Conservation (phyloP, 2,888 invertebrate species). For the Drosophila flavopinicola region DNA sequence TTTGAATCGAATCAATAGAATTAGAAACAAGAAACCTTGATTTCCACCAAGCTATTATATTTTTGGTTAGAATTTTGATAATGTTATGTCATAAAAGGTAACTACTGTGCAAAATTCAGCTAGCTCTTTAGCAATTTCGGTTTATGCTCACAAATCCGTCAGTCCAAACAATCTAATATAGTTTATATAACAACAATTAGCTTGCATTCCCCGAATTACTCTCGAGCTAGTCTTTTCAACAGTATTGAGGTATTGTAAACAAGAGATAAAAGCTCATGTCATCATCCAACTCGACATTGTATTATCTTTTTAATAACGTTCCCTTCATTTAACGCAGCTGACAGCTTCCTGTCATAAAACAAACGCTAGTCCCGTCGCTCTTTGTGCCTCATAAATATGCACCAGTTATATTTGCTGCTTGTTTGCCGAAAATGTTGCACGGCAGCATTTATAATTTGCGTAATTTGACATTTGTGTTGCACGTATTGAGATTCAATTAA, state of each 20-base stretch:
- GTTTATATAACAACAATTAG: not conserved
- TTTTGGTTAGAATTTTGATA: too few relatives aligned
- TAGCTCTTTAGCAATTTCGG: not conserved
- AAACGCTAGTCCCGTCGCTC: conserved; percentile 38
- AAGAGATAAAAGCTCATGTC: conserved; percentile 55
- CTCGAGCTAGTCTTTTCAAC: conserved; percentile 1
- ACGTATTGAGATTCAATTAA: conserved; percentile 69
- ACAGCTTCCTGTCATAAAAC: conserved; percentile 77
- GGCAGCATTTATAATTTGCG: conserved; percentile 11
- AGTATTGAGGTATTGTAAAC: conserved; percentile 25
- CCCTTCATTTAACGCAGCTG: conserved; percentile 45
- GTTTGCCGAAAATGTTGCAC: conserved; percentile 18
- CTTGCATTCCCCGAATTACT: conserved; percentile 1
- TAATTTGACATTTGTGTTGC: conserved; percentile 54
- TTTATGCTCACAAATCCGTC: not conserved
- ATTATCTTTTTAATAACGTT: conserved; percentile 74
- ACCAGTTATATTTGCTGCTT: conserved; percentile 5
- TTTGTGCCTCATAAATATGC: conserved; percentile 30
- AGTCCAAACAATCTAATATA: not conserved
- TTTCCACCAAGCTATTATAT: too few relatives aligned
- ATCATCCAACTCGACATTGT: conserved; percentile 33
- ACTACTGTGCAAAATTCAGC: not conserved
- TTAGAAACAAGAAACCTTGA: too few relatives aligned
- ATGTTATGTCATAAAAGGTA: too few relatives aligned
- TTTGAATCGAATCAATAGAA: too few relatives aligned